Conservation (phyloP, 2,888 invertebrate genomes). For the Chelonus formosanus region DNA sequence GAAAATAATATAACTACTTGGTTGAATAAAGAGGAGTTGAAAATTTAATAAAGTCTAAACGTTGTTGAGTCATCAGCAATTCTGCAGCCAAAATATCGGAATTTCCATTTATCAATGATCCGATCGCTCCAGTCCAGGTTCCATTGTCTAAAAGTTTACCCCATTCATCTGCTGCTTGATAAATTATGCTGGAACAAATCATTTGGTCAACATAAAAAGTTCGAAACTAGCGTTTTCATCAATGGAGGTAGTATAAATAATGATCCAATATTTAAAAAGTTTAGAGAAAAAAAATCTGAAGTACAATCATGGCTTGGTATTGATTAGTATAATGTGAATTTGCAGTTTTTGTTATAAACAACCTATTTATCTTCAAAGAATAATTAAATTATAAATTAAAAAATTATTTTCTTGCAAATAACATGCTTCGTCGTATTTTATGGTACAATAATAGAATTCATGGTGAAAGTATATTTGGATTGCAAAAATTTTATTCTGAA, state of each 20-base stretch:
- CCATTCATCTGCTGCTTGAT: constrained; percentile 47
- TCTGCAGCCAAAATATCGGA: constrained; percentile 57
- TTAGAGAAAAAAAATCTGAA: no score
- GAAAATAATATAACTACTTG: constrained; percentile 45
- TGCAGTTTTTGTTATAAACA: no score
- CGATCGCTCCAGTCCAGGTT: constrained; percentile 55
- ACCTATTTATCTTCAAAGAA: no score
- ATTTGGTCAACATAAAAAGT: constrained; percentile 2
- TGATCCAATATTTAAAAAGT: no score
- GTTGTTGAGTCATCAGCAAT: constrained; percentile 55
- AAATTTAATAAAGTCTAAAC: constrained; percentile 53
- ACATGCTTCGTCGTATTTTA: constrained; percentile 9
- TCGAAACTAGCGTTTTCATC: neutral
- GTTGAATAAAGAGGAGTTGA: constrained; percentile 59
- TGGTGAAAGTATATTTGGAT: constrained; percentile 17
- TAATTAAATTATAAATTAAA: no score
- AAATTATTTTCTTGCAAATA: no score
- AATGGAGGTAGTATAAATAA: neutral
- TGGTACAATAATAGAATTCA: constrained; percentile 4
- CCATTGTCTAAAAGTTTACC: constrained; percentile 52
- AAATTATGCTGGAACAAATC: constrained; percentile 41
- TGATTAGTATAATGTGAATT: no score
- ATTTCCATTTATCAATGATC: constrained; percentile 47
- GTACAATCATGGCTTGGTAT: no score
- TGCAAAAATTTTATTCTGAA: constrained; percentile 43